Evolutionary conservation across 2,888 invertebrate genomes (phyloP).

Genomic region (Linyphia triangularis): DNA sequence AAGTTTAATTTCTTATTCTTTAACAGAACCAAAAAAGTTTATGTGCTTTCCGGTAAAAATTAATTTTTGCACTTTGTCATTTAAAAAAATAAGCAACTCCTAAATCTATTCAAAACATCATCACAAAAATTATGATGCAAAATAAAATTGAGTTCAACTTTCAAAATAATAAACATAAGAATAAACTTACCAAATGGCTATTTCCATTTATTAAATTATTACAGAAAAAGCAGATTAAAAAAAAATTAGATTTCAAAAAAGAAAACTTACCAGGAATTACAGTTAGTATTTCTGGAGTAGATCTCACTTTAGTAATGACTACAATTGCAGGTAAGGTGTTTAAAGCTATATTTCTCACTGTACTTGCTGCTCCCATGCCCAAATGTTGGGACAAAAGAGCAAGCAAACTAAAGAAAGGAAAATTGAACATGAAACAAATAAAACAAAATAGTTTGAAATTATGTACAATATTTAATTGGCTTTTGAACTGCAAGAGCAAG

Average conservation of each 20-base stretch:
- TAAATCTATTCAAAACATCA: neutral
- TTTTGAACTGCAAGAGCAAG: too few species aligned
- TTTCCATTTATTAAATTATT: neutral
- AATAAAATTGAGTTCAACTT: too few species aligned
- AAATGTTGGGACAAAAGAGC: conserved; percentile 87
- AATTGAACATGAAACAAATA: neutral
- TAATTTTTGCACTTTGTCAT: too few species aligned
- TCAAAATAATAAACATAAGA: neutral
- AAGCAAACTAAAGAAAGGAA: conserved; percentile 84
- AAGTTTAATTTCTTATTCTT: too few species aligned
- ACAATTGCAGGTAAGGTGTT: conserved; percentile 93
- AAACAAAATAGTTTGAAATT: too few species aligned
- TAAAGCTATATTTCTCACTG: conserved; percentile 90
- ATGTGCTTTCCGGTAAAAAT: too few species aligned
- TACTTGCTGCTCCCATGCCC: conserved; percentile 90
- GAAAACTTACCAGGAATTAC: conserved; percentile 88
- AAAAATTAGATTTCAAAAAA: neutral
- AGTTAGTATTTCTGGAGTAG: conserved; percentile 93
- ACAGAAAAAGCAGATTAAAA: neutral
- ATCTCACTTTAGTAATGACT: conserved; percentile 91
- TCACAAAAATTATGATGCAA: neutral
- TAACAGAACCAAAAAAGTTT: too few species aligned
- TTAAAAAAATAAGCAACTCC: too few species aligned
- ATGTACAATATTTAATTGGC: too few species aligned
- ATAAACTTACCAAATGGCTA: neutral